Conservation (phyloP, 1,140 invertebrate genomes). For the Musca vetustissima region DNA sequence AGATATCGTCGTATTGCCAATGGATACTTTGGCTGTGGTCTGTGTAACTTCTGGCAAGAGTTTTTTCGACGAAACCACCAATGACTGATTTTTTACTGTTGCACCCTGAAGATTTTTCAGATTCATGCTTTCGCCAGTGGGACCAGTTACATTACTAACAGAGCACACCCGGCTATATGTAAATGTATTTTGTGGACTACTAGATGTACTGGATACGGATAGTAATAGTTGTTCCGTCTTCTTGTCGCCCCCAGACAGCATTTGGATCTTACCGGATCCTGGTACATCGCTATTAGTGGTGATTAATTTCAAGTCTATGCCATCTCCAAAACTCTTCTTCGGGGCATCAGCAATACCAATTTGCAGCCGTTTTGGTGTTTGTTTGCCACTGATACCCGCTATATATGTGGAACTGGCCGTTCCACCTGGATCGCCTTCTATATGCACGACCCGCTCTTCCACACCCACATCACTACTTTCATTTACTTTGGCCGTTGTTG, state of each 20-base stretch:
- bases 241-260: neutral
- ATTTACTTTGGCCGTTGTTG: neutral
- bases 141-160: neutral
- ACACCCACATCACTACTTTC: neutral
- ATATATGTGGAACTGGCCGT: neutral
- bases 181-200: conserved; percentile 9
- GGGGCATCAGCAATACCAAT: conserved; percentile 1
- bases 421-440: conserved; percentile 7
- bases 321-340: neutral
- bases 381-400: conserved; percentile 1
- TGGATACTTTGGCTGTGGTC: conserved; percentile 58
- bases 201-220: neutral
- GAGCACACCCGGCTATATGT: conserved; percentile 7
- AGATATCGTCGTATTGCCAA: conserved; percentile 64
- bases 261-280: neutral
- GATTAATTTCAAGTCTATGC: conserved; percentile 12
- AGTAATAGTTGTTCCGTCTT: conserved; percentile 9
- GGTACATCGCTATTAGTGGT: neutral
- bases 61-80: conserved; percentile 48
- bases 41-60: conserved; percentile 43
- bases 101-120: conserved; percentile 7
- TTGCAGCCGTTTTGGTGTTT: conserved; percentile 1
- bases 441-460: conserved; percentile 1
- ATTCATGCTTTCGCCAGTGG: neutral
- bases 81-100: conserved; percentile 31